phyloP scores from a whole-genome alignment of 2,888 invertebrate genomes.

The Trisateles emortualis region DNA sequence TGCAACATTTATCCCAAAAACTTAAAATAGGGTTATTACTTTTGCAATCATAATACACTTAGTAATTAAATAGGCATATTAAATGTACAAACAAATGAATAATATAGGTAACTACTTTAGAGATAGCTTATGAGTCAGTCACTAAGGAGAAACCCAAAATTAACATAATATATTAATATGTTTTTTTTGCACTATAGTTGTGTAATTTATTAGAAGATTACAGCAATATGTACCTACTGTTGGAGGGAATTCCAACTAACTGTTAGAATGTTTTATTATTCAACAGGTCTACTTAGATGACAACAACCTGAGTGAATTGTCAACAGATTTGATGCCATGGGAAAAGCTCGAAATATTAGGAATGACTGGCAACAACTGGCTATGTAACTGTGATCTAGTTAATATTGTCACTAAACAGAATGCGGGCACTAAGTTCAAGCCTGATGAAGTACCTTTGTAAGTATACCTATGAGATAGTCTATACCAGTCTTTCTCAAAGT shows the following conservation, averaged over 20 bases:
- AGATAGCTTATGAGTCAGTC: not conserved
- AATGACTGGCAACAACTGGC: conserved; percentile 88
- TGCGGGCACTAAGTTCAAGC: conserved; percentile 73
- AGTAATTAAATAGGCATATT: conserved; percentile 8
- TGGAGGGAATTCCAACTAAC: too few relatives aligned
- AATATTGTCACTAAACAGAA: conserved; percentile 74
- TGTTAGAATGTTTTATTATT: not conserved
- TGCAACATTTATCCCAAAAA: conserved; percentile 65
- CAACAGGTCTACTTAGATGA: conserved; percentile 88
- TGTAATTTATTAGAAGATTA: not conserved
- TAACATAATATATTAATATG: not conserved
- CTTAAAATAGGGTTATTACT: conserved; percentile 29
- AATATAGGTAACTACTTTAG: not conserved
- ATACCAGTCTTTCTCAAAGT: too few relatives aligned
- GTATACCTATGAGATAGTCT: too few relatives aligned
- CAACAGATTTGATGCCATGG: conserved; percentile 86
- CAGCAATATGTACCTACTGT: not conserved
- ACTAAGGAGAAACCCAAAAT: not conserved
- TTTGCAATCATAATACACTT: conserved; percentile 13
- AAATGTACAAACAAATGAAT: not conserved
- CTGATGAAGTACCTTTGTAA: conserved; percentile 77
- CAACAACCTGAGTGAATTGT: conserved; percentile 86
- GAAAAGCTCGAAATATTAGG: conserved; percentile 83
- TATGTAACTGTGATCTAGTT: conserved; percentile 88
- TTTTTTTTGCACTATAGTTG: not conserved